Evolutionary conservation across 2,797 vertebrate species (phyloP).

Genomic region (Labroides dimidiatus): DNA sequence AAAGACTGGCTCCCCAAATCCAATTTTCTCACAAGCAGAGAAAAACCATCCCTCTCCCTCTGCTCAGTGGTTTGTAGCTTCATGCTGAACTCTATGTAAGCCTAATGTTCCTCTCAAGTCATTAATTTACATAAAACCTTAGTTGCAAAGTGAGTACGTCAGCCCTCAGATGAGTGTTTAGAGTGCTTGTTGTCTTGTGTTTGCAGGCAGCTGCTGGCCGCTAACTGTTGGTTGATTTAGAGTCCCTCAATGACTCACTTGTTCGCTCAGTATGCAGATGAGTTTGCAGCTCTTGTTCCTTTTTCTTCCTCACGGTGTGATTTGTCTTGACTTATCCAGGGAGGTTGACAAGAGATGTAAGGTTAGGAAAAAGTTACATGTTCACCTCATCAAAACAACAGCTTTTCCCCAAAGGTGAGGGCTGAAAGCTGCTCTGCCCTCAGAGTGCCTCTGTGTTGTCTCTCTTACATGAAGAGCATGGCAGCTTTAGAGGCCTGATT

Average conservation of each 20-base stretch:
- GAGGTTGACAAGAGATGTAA: conserved; percentile 37
- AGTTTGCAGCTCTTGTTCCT: conserved; percentile 46
- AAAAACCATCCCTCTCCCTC: conserved; percentile 2
- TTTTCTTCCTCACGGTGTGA: conserved; percentile 46
- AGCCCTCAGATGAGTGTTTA: conserved; percentile 50
- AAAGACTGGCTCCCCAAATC: conserved; percentile 17
- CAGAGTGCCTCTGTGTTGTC: conserved; percentile 30
- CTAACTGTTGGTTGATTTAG: conserved; percentile 58
- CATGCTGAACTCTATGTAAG: background rate
- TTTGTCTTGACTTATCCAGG: conserved; percentile 54
- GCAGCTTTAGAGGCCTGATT: conserved; percentile 14
- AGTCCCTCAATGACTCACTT: conserved; percentile 72
- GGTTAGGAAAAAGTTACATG: conserved; percentile 54
- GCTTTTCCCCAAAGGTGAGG: conserved; percentile 49
- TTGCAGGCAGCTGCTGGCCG: conserved; percentile 60
- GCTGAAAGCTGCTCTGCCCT: conserved; percentile 30
- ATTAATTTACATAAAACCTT: conserved; percentile 15
- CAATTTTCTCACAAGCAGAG: conserved; percentile 11
- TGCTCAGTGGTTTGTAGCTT: conserved; percentile 1
- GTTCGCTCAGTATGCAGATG: conserved; percentile 73
- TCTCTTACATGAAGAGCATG: conserved; percentile 28
- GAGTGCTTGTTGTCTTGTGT: conserved; percentile 54
- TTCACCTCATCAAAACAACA: too few species aligned
- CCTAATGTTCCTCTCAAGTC: background rate
- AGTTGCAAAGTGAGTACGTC: background rate